Base-by-base conservation (phyloP, 2,113 vertebrate species). In the Dolichallabes microphthalmus region DNA sequence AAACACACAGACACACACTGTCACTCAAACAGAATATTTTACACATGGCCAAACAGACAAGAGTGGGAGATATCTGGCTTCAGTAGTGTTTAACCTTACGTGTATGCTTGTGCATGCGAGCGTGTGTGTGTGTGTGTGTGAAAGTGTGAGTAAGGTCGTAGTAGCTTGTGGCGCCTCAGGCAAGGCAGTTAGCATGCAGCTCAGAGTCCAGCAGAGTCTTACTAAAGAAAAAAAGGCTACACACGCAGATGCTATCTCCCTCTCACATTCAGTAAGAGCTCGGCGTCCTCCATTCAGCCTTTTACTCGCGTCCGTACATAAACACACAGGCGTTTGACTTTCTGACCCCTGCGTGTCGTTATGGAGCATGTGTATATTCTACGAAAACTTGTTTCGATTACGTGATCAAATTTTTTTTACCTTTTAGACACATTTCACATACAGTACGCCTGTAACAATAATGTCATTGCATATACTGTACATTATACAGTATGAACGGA, bases 171-270 rank as follows among this genome's bases (percentile, higher is more conserved):
- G 58, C 32, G 86, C 86, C 83, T 55, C 71, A 85, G 87, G 87
- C 88, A 52, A 84, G 75, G 80, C 85, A 86, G 85, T 88, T 88
- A 84, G 74, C 66, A 85, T 88, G 80, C 85, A 57, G 73, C 87
- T 88, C 66, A 32, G 78, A 87, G 86, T 64, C 74, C 17, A 68
- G 85, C 68, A 75, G 76, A 76, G 84, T 27, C 69, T 85, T 77
- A 76, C 80, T 35, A 60, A 66, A 71, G 63, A 39, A 66, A 75
- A 82, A 79, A 55, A 58, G 27, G 53, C 82, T 66, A 79, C 75
- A 80, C 81, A 83, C 19, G 20, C 25, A 73, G 57, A 82, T 35
- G 17, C 69, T 75, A 63, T 63, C 80, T 64, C 30, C 3, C 79
- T 73, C 79, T 81, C 79, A 83, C 75, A 76, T 35, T 68, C 80